Conservation (phyloP, 2,888 invertebrate species). For the Coelinius sp. region DNA sequence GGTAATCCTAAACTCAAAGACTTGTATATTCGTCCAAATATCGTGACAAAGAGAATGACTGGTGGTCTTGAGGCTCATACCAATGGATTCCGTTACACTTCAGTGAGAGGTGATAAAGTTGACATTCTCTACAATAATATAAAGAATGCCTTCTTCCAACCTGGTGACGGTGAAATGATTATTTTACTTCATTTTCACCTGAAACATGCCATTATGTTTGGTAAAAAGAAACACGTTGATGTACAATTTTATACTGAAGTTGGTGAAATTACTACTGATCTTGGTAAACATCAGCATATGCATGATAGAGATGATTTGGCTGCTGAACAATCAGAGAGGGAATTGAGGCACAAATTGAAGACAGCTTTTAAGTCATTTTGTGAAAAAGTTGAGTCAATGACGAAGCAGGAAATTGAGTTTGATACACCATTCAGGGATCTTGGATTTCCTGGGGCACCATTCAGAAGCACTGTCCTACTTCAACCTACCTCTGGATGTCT, state of each 20-base stretch:
- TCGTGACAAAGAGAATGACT: constrained; percentile 96
- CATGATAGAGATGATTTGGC: constrained; percentile 99
- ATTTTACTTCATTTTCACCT: constrained; percentile 98
- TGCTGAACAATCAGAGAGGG: constrained; percentile 98
- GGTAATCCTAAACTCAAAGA: constrained; percentile 98
- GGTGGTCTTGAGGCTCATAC: constrained; percentile 91
- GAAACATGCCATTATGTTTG: constrained; percentile 99
- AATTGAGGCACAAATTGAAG: constrained; percentile 95
- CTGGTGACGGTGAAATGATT: constrained; percentile 99
- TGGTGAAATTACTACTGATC: constrained; percentile 98
- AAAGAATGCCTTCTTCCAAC: constrained; percentile 99
- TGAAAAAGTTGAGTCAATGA: constrained; percentile 95
- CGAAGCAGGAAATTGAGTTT: constrained; percentile 97
- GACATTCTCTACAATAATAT: constrained; percentile 99
- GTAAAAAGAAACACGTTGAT: constrained; percentile 98
- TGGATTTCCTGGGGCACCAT: constrained; percentile 98
- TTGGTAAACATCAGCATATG: constrained; percentile 99
- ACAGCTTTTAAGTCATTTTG: constrained; percentile 98
- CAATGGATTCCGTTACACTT: constrained; percentile 97
- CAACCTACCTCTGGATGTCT: constrained; percentile 99
- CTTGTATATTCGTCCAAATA: constrained; percentile 98
- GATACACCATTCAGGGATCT: constrained; percentile 98
- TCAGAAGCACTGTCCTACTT: constrained; percentile 93
- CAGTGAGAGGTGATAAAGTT: constrained; percentile 99
- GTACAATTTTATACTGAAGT: constrained; percentile 99